Evolutionary conservation across 2,113 vertebrate genomes (phyloP).

Genomic region (Corythoichthys haematopterus): DNA sequence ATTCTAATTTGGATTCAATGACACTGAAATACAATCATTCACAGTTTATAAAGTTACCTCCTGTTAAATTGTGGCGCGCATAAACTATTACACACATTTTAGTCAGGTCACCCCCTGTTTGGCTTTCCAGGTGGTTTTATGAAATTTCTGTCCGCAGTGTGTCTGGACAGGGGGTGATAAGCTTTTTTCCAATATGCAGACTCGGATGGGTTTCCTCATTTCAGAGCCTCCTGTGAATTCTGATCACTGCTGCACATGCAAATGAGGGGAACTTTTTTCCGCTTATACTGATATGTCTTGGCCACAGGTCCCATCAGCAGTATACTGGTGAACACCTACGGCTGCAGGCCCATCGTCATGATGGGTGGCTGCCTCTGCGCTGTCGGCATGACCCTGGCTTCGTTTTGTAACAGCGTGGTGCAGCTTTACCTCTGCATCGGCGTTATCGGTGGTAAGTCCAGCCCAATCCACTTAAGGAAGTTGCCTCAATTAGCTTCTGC

Average conservation of each 20-base stretch:
- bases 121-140: slow-evolving; percentile 43
- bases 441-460: slow-evolving; percentile 83
- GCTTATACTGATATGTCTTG: slow-evolving; percentile 41
- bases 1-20: background rate
- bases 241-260: slow-evolving; percentile 51
- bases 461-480: slow-evolving; percentile 15
- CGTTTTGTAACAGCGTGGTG: slow-evolving; percentile 81
- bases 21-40: too few species aligned
- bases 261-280: slow-evolving; percentile 55
- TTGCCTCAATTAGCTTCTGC: slow-evolving; percentile 17
- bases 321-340: slow-evolving; percentile 90
- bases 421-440: slow-evolving; percentile 90
- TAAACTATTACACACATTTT: slow-evolving; percentile 17
- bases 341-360: slow-evolving; percentile 89
- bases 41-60: background rate
- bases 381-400: slow-evolving; percentile 85
- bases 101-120: slow-evolving; percentile 30
- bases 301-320: slow-evolving; percentile 89
- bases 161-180: slow-evolving; percentile 48
- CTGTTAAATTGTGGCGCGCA: slow-evolving; percentile 12
- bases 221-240: slow-evolving; percentile 38
- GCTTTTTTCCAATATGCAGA: slow-evolving; percentile 48
- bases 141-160: slow-evolving; percentile 39
- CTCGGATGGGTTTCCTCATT: slow-evolving; percentile 40
- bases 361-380: slow-evolving; percentile 82